Base-by-base conservation (phyloP, 2,797 vertebrate species). In the Alca torda region DNA sequence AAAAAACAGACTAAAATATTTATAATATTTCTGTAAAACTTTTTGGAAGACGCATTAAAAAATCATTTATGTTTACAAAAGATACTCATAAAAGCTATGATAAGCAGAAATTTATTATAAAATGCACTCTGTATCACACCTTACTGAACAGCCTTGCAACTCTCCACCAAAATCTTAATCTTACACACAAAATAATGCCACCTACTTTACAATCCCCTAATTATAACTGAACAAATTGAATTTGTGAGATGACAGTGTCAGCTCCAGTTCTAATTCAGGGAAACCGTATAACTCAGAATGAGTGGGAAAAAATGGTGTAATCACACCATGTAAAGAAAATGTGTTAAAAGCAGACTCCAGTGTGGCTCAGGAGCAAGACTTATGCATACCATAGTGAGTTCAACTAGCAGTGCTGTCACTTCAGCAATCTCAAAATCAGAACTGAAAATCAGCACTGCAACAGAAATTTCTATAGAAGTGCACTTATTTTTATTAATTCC, bases 171-270 rank as follows among this genome's bases (percentile, higher is more conserved):
- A 91, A 68, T 31, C 54, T 51, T 75, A 43, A 61, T 17, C 73
- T 87, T 25, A 18, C 30, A 25, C 57, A 53, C 0, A 8, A 59
- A 91, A 81, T 53, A 75, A 46, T 45, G 50, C 13, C 89, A 75
- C 37, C 37, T 78, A 35, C 75, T 89, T 77, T 74, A 74, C 41
- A 60, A 48, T 13, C 61, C 16, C 65, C 43, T 87, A 90, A 86
- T 69, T 84, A 78, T 61, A 90, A 61, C 50, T n/a, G 59, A 95
- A 88, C 37, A 79, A 95, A 94, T 64, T 48, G 59, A 94, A 91
- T 76, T 73, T 76, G 54, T 57, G 80, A 89, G 68, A 61, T 64
- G 53, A 35, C 72, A 88, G 12, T 16, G 60, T 80, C 74, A 64
- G 54, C 90, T 91, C 43, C 54, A 80, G 23, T 70, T 91, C 74